phyloP scores from a whole-genome alignment of 2,888 invertebrate genomes.

The Clivina fossor region DNA sequence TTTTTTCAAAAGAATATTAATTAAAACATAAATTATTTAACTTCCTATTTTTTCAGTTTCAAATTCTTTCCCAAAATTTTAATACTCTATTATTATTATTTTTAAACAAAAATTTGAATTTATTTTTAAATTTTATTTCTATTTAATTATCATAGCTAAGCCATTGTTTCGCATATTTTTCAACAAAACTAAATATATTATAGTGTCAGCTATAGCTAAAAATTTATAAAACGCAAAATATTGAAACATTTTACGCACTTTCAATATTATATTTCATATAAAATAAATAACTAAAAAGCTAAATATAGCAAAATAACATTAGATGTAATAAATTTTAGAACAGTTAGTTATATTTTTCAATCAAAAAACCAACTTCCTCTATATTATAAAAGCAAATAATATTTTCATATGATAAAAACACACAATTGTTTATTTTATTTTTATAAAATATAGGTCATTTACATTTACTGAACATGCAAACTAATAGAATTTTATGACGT shows the following conservation, averaged over 20 bases:
- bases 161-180: too few species aligned
- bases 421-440: conserved; percentile 20
- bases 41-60: too few species aligned
- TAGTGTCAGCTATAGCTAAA: too few species aligned
- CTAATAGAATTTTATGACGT: conserved; percentile 8
- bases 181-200: too few species aligned
- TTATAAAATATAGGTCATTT: conserved; percentile 22
- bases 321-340: conserved; percentile 1
- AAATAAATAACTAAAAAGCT: background rate
- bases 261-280: background rate
- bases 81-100: too few species aligned
- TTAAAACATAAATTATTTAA: too few species aligned
- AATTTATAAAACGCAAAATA: background rate
- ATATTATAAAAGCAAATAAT: conserved; percentile 21
- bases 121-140: too few species aligned
- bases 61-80: too few species aligned
- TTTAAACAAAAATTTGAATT: too few species aligned
- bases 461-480: conserved; percentile 15
- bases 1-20: too few species aligned
- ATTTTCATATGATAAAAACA: conserved; percentile 18
- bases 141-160: too few species aligned
- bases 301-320: background rate
- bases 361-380: conserved; percentile 24
- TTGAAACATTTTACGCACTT: background rate
- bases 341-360: conserved; percentile 11